phyloP scores from a whole-genome alignment of 2,113 vertebrate genomes.

The Ameiurus melas region DNA sequence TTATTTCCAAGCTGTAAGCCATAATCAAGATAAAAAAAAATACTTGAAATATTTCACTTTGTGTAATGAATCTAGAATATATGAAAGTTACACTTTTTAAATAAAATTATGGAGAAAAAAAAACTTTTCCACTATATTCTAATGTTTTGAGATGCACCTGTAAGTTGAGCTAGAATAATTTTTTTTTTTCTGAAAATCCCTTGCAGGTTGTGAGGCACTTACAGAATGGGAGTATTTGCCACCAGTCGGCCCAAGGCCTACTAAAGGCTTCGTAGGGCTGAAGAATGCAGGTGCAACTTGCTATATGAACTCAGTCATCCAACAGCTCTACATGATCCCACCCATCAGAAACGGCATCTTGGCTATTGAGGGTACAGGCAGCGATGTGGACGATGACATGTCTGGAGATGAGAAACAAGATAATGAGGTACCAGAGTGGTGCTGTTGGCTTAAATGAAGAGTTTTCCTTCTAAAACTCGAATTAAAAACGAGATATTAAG shows the following conservation, averaged over 20 bases:
- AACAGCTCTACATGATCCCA: constrained; percentile 99
- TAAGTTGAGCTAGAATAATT: no score
- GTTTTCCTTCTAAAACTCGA: background rate
- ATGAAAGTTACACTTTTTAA: no score
- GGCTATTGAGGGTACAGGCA: constrained; percentile 96
- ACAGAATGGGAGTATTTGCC: constrained; percentile 98
- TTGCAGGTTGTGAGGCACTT: constrained; percentile 90
- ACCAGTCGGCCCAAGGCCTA: constrained; percentile 93
- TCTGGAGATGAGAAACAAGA: constrained; percentile 98
- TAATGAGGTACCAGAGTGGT: constrained; percentile 85
- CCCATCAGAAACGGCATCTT: constrained; percentile 96
- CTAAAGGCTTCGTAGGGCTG: constrained; percentile 96
- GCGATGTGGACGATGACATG: constrained; percentile 97
- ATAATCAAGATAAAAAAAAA: no score
- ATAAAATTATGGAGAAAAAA: no score
- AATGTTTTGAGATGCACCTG: no score
- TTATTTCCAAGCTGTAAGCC: no score
- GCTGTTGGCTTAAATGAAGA: background rate
- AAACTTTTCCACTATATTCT: no score
- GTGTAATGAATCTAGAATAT: no score
- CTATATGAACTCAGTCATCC: constrained; percentile 99
- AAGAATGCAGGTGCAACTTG: constrained; percentile 99
- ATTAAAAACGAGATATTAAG: background rate
- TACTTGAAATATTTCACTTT: no score
- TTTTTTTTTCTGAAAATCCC: background rate